phyloP scores from a whole-genome alignment of 2,888 invertebrate genomes.

The Pollenia griseotomentosa region DNA sequence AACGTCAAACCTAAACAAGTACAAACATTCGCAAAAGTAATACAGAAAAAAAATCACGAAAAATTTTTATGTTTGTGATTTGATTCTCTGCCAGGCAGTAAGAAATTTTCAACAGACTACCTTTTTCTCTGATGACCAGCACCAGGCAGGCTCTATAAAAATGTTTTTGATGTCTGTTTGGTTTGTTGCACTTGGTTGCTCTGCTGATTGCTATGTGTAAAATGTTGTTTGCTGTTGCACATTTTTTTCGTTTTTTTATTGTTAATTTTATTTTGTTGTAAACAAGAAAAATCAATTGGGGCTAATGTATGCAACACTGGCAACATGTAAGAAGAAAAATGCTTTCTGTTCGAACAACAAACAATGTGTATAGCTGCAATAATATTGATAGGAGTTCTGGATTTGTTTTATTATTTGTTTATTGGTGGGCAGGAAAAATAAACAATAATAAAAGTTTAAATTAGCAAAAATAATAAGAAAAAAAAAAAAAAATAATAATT shows the following conservation, averaged over 20 bases:
- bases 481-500: background rate
- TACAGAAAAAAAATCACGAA: slow-evolving; percentile 8
- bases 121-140: slow-evolving; percentile 47
- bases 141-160: slow-evolving; percentile 34
- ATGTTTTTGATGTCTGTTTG: slow-evolving; percentile 44
- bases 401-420: slow-evolving; percentile 31
- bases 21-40: slow-evolving; percentile 37
- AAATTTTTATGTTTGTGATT: background rate
- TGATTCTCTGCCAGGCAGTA: slow-evolving; percentile 30
- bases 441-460: slow-evolving; percentile 62
- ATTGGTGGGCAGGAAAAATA: slow-evolving; percentile 40
- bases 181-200: slow-evolving; percentile 50
- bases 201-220: slow-evolving; percentile 37
- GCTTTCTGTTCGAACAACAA: background rate
- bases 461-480: slow-evolving; percentile 50
- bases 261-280: slow-evolving; percentile 48
- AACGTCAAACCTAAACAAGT: slow-evolving; percentile 50
- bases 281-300: slow-evolving; percentile 69
- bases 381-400: slow-evolving; percentile 43
- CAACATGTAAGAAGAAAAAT: slow-evolving; percentile 16
- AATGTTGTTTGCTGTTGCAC: slow-evolving; percentile 54
- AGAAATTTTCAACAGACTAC: slow-evolving; percentile 39
- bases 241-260: slow-evolving; percentile 9
- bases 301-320: slow-evolving; percentile 63
- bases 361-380: slow-evolving; percentile 35